Evolutionary conservation across 2,113 vertebrate species (phyloP), one percentile per base, ranked within the genome.

Genomic region (Athene cunicularia): DNA sequence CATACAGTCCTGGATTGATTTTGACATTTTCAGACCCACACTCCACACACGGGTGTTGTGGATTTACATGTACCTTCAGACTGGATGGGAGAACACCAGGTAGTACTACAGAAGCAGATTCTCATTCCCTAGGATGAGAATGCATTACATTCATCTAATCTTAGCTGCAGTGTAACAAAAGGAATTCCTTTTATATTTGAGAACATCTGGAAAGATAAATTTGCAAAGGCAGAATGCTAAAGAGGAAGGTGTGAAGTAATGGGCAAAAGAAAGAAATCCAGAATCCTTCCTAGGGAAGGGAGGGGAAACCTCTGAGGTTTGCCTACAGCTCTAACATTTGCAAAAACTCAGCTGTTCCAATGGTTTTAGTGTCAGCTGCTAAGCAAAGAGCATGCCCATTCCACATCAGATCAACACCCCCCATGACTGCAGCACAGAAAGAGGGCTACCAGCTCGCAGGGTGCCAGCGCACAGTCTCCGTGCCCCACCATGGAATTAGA

Each of bases 221-320:
- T 64, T 89, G 53, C 80, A 89, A 79, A 95, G 92, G 83, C 60
- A 81, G 60, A 67, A 33, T 70, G 37, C 84, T 66, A 63, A 74
- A 92, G 70, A 84, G 43, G 67, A 95, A 94, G 91, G 88, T 93
- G 93, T 96, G 83, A 96, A 94, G 76, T 75, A 93, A 92, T 9
- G 76, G 39, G 39, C 80, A 95, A 94, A 91, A 93, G 56, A 72
- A 90, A 86, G 24, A 70, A 96, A 84, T 82, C 19, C 37, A 70
- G 43, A 32, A 74, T 18, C 32, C 68, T 89, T 77, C 66, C 86
- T 30, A 45, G 93, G 79, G 92, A 88, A 93, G 66, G 76, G 79
- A 96, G 74, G 66, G 86, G 86, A 88, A 83, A 45, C 56, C 83
- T 84, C 80, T 24, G 56, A 93, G 68, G 59, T 62, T 80, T 88